phyloP scores from a whole-genome alignment of 2,888 invertebrate species.

The Synergus umbraculus region DNA sequence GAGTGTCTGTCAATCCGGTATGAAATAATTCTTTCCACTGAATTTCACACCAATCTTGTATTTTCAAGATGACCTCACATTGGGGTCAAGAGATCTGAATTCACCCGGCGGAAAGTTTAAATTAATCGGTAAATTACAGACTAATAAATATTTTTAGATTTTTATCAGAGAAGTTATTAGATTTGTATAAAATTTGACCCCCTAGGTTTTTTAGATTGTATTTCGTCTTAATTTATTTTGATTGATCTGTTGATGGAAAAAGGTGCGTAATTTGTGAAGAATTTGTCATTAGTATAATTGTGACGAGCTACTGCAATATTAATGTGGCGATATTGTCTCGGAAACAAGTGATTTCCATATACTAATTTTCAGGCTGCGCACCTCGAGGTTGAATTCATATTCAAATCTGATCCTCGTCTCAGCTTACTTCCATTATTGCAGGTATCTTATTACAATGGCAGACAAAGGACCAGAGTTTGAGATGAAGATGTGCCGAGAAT shows the following conservation, averaged over 20 bases:
- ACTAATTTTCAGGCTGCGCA: conserved; percentile 37
- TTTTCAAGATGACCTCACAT: conserved; percentile 17
- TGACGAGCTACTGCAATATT: conserved; percentile 3
- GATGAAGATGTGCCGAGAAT: conserved; percentile 39
- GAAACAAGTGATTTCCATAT: conserved; percentile 36
- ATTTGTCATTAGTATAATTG: background rate
- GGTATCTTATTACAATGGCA: conserved; percentile 40
- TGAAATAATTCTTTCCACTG: conserved; percentile 3
- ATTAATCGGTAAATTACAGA: too few species aligned
- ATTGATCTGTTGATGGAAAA: conserved; percentile 6
- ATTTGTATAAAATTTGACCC: too few species aligned
- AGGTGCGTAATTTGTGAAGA: background rate
- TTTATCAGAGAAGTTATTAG: too few species aligned
- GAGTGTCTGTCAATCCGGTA: background rate
- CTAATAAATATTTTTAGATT: too few species aligned
- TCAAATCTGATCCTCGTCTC: conserved; percentile 40
- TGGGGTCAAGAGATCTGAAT: background rate
- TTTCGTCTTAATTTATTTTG: background rate
- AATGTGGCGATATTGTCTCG: conserved; percentile 20
- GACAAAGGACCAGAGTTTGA: conserved; percentile 31
- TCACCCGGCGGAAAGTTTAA: too few species aligned
- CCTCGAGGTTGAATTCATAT: conserved; percentile 29
- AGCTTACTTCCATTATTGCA: conserved; percentile 38
- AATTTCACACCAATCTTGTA: conserved; percentile 14
- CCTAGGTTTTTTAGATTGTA: too few species aligned